phyloP scores from a whole-genome alignment of 1,140 invertebrate species.

The Heliconius hewitsoni region DNA sequence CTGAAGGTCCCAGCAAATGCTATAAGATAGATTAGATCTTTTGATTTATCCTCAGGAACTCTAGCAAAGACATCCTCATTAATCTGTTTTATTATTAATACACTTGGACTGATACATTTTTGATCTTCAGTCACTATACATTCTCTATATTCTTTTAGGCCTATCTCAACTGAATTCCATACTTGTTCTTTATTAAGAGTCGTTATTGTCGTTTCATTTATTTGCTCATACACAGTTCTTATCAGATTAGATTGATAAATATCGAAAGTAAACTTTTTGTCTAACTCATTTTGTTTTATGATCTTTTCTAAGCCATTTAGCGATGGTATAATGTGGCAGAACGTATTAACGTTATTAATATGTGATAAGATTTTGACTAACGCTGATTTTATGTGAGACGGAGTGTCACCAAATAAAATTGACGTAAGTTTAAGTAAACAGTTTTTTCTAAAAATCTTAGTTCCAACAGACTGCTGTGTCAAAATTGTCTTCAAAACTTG shows the following conservation, averaged over 20 bases:
- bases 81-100: slow-evolving; percentile 82
- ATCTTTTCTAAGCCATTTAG: slow-evolving; percentile 53
- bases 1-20: slow-evolving; percentile 79
- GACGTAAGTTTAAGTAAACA: slow-evolving; percentile 59
- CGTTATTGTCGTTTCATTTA: slow-evolving; percentile 65
- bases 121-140: slow-evolving; percentile 64
- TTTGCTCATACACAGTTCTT: slow-evolving; percentile 66
- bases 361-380: slow-evolving; percentile 57
- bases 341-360: slow-evolving; percentile 55
- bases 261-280: slow-evolving; percentile 62
- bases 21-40: slow-evolving; percentile 73
- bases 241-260: slow-evolving; percentile 75
- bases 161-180: slow-evolving; percentile 73
- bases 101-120: slow-evolving; percentile 60
- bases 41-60: slow-evolving; percentile 72
- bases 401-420: slow-evolving; percentile 56
- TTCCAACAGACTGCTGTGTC: slow-evolving; percentile 48
- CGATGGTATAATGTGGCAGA: slow-evolving; percentile 53
- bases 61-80: slow-evolving; percentile 81
- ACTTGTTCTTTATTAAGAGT: slow-evolving; percentile 61
- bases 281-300: slow-evolving; percentile 47
- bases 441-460: slow-evolving; percentile 66
- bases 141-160: slow-evolving; percentile 71
- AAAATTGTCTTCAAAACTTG: slow-evolving; percentile 71
- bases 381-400: slow-evolving; percentile 61